These are phyloP conservation scores for Dolomedes plantarius DNA, from an alignment of 2,888 invertebrate genomes.

Conservation along the genomic window DNA sequence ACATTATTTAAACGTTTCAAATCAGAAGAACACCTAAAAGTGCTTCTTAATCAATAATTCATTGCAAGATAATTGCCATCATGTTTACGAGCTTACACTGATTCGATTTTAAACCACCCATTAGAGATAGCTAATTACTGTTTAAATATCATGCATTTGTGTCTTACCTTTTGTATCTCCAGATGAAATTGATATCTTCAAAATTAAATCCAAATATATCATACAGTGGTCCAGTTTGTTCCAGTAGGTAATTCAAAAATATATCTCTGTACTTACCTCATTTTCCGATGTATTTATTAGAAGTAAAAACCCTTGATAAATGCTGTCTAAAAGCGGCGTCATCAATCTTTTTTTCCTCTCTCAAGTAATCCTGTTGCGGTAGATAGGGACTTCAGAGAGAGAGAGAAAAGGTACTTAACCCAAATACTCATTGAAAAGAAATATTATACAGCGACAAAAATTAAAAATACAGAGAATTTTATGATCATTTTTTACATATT, in stretches of 20 bases:
- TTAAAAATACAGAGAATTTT: neutral
- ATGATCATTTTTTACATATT: neutral
- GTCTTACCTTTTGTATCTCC: neutral
- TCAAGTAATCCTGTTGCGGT: neutral
- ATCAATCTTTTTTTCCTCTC: conserved; percentile 7
- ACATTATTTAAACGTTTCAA: no score
- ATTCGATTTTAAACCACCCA: neutral
- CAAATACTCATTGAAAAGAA: conserved; percentile 17
- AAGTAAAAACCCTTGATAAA: neutral
- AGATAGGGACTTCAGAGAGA: neutral
- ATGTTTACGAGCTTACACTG: neutral
- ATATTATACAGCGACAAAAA: neutral
- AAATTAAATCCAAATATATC: neutral
- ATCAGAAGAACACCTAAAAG: neutral
- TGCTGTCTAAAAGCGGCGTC: neutral
- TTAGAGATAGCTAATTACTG: neutral
- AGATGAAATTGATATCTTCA: neutral
- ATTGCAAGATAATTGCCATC: neutral
- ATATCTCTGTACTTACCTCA: neutral
- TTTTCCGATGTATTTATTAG: neutral
- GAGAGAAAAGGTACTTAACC: conserved; percentile 12
- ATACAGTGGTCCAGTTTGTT: neutral
- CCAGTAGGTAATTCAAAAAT: conserved; percentile 4
- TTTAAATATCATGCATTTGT: conserved; percentile 19
- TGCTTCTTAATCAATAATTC: neutral